A percentile compares a stretch with the other conserved stretches of the same genome.
phyloP scores from a whole-genome alignment of 2,888 invertebrate species.

The Tipula unca region DNA sequence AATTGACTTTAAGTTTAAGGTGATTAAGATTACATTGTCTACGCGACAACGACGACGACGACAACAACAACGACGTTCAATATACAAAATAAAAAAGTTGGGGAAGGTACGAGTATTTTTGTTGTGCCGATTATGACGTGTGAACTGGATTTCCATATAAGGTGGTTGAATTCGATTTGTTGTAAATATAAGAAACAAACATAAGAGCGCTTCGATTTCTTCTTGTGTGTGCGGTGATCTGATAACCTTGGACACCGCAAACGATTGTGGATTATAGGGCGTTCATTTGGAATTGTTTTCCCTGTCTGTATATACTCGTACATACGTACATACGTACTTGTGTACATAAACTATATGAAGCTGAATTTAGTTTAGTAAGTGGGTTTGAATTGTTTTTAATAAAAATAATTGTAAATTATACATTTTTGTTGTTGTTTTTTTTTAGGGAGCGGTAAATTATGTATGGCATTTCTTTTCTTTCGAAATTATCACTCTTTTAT shows the following conservation, averaged over 20 bases:
- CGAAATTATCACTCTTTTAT: neutral
- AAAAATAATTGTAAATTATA: neutral
- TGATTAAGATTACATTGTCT: conserved; percentile 8
- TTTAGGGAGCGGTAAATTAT: conserved; percentile 4
- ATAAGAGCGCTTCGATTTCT: neutral
- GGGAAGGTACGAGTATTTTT: neutral
- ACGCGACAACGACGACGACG: too few relatives aligned
- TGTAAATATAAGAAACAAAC: neutral
- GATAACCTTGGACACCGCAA: neutral
- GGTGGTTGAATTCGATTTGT: neutral
- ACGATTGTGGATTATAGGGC: neutral
- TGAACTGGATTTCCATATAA: neutral
- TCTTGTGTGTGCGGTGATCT: too few relatives aligned
- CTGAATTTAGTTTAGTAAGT: neutral
- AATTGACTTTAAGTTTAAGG: conserved; percentile 4
- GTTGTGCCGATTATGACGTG: neutral
- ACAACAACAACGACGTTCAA: neutral
- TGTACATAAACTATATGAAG: neutral
- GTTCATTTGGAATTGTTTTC: neutral
- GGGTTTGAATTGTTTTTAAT: neutral
- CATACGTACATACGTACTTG: neutral
- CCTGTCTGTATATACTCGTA: neutral
- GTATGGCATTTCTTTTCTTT: conserved; percentile 14
- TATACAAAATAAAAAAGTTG: neutral
- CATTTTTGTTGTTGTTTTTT: neutral